A percentile compares a stretch with the other conserved stretches of the same genome.
Evolutionary conservation across 2,888 invertebrate genomes (phyloP).

Genomic region (Aporophyla nigra): DNA sequence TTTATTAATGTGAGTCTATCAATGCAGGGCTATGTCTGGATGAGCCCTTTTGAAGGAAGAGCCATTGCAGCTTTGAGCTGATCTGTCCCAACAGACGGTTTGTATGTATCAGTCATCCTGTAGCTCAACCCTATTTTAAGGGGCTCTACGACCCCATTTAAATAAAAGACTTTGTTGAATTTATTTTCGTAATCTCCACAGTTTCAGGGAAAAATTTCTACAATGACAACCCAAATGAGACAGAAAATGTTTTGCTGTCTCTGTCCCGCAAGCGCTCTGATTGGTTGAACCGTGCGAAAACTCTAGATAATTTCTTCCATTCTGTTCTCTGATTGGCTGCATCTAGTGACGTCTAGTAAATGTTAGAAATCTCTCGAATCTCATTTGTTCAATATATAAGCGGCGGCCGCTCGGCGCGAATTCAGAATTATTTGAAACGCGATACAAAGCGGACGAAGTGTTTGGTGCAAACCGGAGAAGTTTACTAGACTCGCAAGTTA

Average conservation of each 20-base stretch:
- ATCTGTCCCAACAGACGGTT: too few species aligned
- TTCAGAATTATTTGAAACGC: slow-evolving; percentile 83
- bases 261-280: slow-evolving; percentile 60
- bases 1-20: too few species aligned
- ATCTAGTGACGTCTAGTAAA: slow-evolving; percentile 59
- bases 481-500: slow-evolving; percentile 56
- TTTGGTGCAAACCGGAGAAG: slow-evolving; percentile 78
- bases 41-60: too few species aligned
- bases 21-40: too few species aligned
- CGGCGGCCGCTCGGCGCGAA: slow-evolving; percentile 74
- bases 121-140: neutral
- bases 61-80: too few species aligned
- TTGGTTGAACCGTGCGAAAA: slow-evolving; percentile 68
- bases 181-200: neutral
- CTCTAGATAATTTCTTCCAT: slow-evolving; percentile 76
- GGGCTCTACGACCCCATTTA: neutral
- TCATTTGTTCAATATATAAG: slow-evolving; percentile 80
- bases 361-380: slow-evolving; percentile 76
- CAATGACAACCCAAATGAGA: slow-evolving; percentile 18
- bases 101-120: too few species aligned
- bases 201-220: slow-evolving; percentile 36
- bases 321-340: slow-evolving; percentile 73
- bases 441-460: slow-evolving; percentile 74
- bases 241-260: slow-evolving; percentile 41
- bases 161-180: too few species aligned